Base-by-base conservation (phyloP, 2,113 vertebrate genomes). In the Muscicapa adusta region DNA sequence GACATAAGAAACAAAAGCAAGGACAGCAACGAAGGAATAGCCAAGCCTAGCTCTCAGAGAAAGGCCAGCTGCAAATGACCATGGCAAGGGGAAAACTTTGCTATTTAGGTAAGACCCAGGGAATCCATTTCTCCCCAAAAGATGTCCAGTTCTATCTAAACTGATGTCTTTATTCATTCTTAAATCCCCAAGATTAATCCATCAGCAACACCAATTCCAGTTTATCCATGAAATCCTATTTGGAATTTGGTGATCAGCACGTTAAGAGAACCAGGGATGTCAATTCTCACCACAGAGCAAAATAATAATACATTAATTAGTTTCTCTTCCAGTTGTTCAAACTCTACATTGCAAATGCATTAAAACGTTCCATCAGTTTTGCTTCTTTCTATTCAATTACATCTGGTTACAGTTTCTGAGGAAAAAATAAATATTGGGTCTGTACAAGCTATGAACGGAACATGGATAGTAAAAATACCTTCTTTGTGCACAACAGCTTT, bases 111-210 rank as follows among this genome's bases (percentile, higher is more conserved):
- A 50, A 66, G 91, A 81, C 3, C 6, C 53, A 36, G 15, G 36
- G 56, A 56, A 90, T 84, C 63, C 28, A 33, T 53, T 95, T 60
- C 70, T 61, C 42, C 38, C 67, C 3, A 36, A 70, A 96, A 90
- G 82, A 90, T 85, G 75, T 38, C 54, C 50, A 51, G 25, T 61
- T 60, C 74, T 73, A 24, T 70, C 53, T 92, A 83, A 93, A 93
- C 26, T 56, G 53, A 82, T 93, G 84, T 84, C 70, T 81, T 92
- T 75, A 95, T 92, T 88, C 34, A 84, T 60, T 63, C 61, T 65
- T 85, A 94, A 95, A 95, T 95, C 80, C 50, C 80, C 81, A 91
- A 68, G 84, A 94, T 79, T 91, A 97, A 95, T 91, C 84, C 91
- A 88, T 92, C 91, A 81, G 80, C 77, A 95, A 89, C 78, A 87